A percentile compares a stretch with the other conserved stretches of the same genome.
These are phyloP conservation scores for Choloepus didactylus DNA, from an alignment of 2,797 vertebrate genomes.

Conservation along the genomic window DNA sequence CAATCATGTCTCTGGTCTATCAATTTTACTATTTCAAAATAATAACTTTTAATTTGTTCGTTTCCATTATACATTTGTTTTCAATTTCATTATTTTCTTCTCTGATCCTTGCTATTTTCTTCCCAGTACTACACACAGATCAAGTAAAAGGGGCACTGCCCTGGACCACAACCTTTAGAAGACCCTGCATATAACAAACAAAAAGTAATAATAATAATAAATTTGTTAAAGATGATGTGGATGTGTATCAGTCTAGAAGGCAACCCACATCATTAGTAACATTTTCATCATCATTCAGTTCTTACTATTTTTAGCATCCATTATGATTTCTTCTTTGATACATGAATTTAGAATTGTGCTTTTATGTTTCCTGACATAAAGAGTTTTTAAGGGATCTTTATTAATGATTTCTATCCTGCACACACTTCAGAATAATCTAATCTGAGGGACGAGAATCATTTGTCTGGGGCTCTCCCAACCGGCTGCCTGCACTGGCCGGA, in stretches of 20 bases:
- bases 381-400: neutral
- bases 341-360: neutral
- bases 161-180: neutral
- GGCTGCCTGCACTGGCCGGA: neutral
- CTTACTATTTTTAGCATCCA: neutral
- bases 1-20: neutral
- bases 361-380: neutral
- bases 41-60: constrained; percentile 29
- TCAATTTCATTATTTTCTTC: constrained; percentile 39
- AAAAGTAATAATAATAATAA: neutral
- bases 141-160: neutral
- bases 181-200: neutral
- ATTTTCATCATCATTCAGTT: constrained; percentile 53
- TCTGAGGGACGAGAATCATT: neutral
- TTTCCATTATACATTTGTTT: constrained; percentile 14
- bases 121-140: neutral
- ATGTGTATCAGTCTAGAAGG: constrained; percentile 12
- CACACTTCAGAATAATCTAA: constrained; percentile 8
- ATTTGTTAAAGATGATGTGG: neutral
- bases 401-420: neutral
- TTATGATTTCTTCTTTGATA: constrained; percentile 24
- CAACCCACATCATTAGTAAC: neutral
- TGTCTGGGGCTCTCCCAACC: no score
- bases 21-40: constrained; percentile 56
- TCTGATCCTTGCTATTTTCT: neutral